phyloP scores from a whole-genome alignment of 2,888 invertebrate species.

The Flexamia atlantica region DNA sequence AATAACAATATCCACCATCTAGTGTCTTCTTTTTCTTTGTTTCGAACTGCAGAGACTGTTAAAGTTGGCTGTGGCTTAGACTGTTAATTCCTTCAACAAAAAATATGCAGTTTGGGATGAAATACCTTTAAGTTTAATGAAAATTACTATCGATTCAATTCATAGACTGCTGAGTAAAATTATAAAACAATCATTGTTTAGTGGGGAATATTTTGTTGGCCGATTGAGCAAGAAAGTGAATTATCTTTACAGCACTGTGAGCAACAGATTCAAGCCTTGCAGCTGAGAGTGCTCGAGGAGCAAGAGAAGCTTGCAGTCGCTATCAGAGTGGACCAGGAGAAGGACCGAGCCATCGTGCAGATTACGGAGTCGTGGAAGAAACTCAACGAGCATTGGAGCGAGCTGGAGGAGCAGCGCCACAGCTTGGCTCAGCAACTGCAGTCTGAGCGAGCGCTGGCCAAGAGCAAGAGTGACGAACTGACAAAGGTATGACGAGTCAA shows the following conservation, averaged over 20 bases:
- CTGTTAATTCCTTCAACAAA: no score
- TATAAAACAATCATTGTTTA: no score
- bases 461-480: conserved; percentile 64
- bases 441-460: conserved; percentile 55
- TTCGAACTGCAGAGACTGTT: no score
- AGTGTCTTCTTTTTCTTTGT: no score
- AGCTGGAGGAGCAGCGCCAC: conserved; percentile 71
- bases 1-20: no score
- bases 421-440: conserved; percentile 68
- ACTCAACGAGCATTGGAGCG: conserved; percentile 73
- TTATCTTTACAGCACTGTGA: conserved; percentile 83
- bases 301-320: conserved; percentile 90
- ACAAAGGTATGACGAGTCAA: conserved; percentile 63
- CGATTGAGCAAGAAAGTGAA: conserved; percentile 58
- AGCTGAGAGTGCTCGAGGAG: conserved; percentile 84
- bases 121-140: no score
- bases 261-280: conserved; percentile 85
- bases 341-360: conserved; percentile 83
- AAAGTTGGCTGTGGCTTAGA: no score
- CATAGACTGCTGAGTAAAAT: no score
- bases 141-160: no score
- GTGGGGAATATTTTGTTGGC: no score
- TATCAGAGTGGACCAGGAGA: conserved; percentile 85
- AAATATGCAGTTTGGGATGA: no score
- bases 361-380: conserved; percentile 82